phyloP scores from a whole-genome alignment of 2,113 vertebrate species.

The Anguilla japonica region DNA sequence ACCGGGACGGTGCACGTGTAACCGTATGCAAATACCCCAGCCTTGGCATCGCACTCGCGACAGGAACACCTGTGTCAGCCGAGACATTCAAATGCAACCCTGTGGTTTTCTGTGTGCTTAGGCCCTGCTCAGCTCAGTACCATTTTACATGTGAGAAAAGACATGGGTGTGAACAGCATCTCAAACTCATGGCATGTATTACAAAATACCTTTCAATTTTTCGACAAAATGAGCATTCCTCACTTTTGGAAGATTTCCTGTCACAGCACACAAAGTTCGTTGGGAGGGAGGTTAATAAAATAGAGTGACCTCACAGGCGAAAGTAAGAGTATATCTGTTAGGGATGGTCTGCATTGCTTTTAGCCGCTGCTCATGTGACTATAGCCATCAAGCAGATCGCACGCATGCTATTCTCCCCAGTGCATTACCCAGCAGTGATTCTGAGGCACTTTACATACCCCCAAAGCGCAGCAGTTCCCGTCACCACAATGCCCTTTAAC shows the following conservation, averaged over 20 bases:
- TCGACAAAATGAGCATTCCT: not conserved
- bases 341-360: not conserved
- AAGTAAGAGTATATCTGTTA: not conserved
- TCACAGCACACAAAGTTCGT: not conserved
- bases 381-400: not conserved
- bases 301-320: not conserved
- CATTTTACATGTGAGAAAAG: not conserved
- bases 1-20: not conserved
- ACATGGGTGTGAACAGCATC: not conserved
- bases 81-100: slow-evolving; percentile 19
- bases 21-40: slow-evolving; percentile 30
- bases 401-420: slow-evolving; percentile 5
- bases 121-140: not conserved
- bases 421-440: not conserved
- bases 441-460: slow-evolving; percentile 3
- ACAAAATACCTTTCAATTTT: not conserved
- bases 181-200: not conserved
- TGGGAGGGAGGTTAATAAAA: not conserved
- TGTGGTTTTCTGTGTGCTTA: not conserved
- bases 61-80: slow-evolving; percentile 18
- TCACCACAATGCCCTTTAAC: slow-evolving; percentile 25
- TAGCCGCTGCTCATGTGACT: not conserved
- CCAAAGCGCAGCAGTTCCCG: slow-evolving; percentile 18
- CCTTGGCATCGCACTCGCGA: not conserved
- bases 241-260: not conserved